Base-by-base conservation (phyloP, 2,888 invertebrate genomes). In the Pristionchus mayeri region DNA sequence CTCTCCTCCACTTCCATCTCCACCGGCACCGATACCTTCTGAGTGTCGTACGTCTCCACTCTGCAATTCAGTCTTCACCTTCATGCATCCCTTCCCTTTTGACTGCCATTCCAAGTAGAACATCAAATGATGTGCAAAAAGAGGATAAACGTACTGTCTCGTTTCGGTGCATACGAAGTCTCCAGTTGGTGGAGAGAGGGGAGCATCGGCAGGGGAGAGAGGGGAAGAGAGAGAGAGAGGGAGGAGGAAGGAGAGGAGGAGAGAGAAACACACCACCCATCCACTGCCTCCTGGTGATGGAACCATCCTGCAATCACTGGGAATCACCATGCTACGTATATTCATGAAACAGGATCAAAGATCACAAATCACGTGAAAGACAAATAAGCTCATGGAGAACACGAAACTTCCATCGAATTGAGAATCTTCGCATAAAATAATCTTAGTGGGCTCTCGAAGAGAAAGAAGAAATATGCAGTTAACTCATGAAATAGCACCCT, bases 41-140 rank as follows among this genome's bases (percentile, higher is more conserved):
- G 48, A 27, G 89, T 84, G 18, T 89, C 87, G 83, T 87, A 87
- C 16, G 87, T 86, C 27, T 89, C 89, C 27, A 88, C 88, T 16
- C 90, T 90, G 86, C 30, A 52, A 40, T 21, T 1, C 2, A 16
- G 24, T n/a, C n/a, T 21, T 75, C 7, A 37, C 6, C 6, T 27
- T 37, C 75, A 37, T 18, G 16, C 44, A 18, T 16, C 34, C 11
- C 34, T 75, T 11, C 18, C 30, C 27, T 34, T 16, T n/a, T 27
- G 27, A 34, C 11, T 34, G 27, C 18, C 52, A 21, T 54, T n/a
- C n/a, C n/a, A 54, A 54, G 24, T n/a, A n/a, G n/a, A n/a, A n/a
- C n/a, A n/a, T n/a, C n/a, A n/a, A n/a, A n/a, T n/a, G n/a, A n/a
- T n/a, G n/a, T n/a, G n/a, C n/a, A n/a, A n/a, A n/a, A n/a, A n/a